These are phyloP conservation scores for Cryptophagus acutangulus DNA, from an alignment of 2,888 invertebrate genomes.

Conservation along the genomic window DNA sequence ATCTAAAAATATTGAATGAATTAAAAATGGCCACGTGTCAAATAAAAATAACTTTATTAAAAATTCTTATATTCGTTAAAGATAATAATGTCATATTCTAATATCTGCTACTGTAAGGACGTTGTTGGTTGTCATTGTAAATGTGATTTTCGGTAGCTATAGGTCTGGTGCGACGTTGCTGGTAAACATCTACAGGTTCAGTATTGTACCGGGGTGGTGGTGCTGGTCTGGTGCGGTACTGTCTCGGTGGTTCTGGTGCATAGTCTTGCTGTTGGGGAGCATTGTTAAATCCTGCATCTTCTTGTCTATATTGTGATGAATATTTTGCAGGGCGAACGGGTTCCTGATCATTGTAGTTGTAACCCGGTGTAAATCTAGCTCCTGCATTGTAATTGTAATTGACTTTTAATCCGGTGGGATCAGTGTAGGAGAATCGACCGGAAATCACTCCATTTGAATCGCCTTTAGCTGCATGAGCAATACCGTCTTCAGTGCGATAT, in stretches of 20 bases:
- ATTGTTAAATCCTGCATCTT: too few species aligned
- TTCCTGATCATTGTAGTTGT: constrained; percentile 28
- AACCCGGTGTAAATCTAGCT: constrained; percentile 36
- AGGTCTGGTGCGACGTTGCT: constrained; percentile 21
- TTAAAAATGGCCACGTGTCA: too few species aligned
- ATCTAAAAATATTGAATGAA: too few species aligned
- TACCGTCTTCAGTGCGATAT: constrained; percentile 47
- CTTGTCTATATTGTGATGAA: constrained; percentile 8
- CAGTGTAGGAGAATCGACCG: constrained; percentile 46
- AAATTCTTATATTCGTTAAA: too few species aligned
- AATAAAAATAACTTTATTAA: too few species aligned
- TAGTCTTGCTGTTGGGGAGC: constrained; percentile 15
- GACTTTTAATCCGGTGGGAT: constrained; percentile 46
- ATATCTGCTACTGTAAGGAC: too few species aligned
- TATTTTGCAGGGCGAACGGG: too few species aligned
- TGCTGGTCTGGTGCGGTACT: constrained; percentile 8
- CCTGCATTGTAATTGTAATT: constrained; percentile 48
- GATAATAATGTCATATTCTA: too few species aligned
- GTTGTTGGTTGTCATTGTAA: too few species aligned
- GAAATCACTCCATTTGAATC: constrained; percentile 44
- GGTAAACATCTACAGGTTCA: constrained; percentile 20
- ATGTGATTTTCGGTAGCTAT: too few species aligned
- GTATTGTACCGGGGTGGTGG: constrained; percentile 22
- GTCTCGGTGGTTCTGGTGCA: constrained; percentile 15
- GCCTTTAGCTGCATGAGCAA: constrained; percentile 44